Evolutionary conservation across 2,113 vertebrate species (phyloP).

Genomic region (Aptenodytes forsteri): DNA sequence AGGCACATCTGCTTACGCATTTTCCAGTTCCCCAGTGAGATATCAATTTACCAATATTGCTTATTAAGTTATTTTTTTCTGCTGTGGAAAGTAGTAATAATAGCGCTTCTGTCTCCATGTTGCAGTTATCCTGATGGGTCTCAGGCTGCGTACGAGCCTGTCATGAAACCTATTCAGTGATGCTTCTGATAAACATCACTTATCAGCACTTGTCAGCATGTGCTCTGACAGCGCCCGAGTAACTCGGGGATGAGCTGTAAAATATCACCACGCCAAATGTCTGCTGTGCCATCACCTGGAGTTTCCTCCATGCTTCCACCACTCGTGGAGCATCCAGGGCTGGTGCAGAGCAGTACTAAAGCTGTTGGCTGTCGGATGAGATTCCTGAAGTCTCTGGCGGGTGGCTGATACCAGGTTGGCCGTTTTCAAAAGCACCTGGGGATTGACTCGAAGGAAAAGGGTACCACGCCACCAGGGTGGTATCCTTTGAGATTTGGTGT

Average conservation of each 20-base stretch:
- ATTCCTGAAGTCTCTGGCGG: no score
- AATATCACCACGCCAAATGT: no score
- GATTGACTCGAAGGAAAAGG: background rate
- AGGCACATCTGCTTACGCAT: background rate
- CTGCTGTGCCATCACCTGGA: background rate
- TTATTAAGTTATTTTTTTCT: background rate
- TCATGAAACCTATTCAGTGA: background rate
- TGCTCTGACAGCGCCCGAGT: accelerated
- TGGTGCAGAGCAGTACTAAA: background rate
- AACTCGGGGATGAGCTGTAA: background rate
- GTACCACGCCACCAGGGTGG: accelerated
- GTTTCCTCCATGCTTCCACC: background rate
- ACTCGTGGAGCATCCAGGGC: background rate
- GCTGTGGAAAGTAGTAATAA: background rate
- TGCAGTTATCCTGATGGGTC: background rate
- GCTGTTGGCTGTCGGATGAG: background rate
- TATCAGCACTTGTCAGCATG: background rate
- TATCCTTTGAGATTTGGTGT: no score
- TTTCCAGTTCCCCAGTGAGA: background rate
- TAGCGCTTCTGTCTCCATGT: background rate
- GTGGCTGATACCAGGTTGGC: background rate
- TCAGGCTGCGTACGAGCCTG: background rate
- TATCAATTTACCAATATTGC: background rate
- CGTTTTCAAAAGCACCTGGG: background rate
- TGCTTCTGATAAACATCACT: background rate